Evolutionary conservation across 2,113 vertebrate genomes (phyloP), one percentile per base, ranked within the genome.

Genomic region (Antechinus stuartii): DNA sequence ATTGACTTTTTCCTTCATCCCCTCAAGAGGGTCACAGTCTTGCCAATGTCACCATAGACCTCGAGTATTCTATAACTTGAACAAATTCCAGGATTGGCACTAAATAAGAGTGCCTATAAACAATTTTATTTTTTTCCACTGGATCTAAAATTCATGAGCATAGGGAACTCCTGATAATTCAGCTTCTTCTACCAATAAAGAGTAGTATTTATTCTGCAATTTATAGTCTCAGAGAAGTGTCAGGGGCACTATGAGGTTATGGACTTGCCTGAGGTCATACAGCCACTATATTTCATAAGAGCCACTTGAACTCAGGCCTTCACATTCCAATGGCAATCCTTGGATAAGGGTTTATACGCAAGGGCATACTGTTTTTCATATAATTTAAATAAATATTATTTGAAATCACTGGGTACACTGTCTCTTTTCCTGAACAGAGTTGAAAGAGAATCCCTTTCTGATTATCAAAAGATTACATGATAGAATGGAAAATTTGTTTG

Each of bases 11-110:
- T 30, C 90, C 93, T 96, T 91, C 54, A 92, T 93, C 50, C 93
- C 61, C 42, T 95, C 76, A 96, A 84, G 24, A 92, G 24, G 61
- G 92, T 46, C n/a, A 84, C 30, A 94, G 42, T 30, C 94, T 68
- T 94, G 92, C 89, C 42, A 96, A 25, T 10, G 46, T 94, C 91
- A 95, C 46, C n/a, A 90, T 76, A 93, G 50, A 94, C 54, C 91
- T 91, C 84, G 95, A 95, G 54, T 54, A 97, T 89, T 95, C 56
- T 92, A 89, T 95, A 91, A 54, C 57, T n/a, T 26, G 56, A 23
- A 55, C 35, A 91, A 93, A 90, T 93, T 90, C 35, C 92, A 22
- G 24, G 30, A 84, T 14, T 89, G 53, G 61, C 47, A 93, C 84
- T 89, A 92, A 96, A 95, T 3, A 90, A 89, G 7, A 42, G 35